Conservation (phyloP, 2,113 vertebrate genomes). For the Corynorhinus townsendii region DNA sequence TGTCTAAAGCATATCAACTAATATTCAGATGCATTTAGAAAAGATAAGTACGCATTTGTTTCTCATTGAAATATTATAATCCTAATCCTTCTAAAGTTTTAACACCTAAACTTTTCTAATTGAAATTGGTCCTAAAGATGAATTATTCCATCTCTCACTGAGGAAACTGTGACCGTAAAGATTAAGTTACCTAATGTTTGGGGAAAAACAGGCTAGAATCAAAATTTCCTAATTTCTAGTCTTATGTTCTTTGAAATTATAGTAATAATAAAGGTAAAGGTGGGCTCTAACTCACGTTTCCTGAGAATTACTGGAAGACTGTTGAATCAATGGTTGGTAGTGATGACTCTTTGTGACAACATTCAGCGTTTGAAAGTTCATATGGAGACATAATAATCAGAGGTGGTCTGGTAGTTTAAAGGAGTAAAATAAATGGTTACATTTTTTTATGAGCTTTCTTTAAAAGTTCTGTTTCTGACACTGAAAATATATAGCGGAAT, state of each 20-base stretch:
- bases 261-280: background rate
- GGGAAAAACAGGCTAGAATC: background rate
- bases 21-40: background rate
- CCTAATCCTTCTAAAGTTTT: no score
- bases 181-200: background rate
- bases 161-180: background rate
- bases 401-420: background rate
- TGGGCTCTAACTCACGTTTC: background rate
- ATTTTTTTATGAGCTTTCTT: conserved; percentile 28
- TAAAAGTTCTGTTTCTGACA: background rate
- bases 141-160: background rate
- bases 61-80: background rate
- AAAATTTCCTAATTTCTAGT: conserved; percentile 17
- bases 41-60: background rate
- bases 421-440: background rate
- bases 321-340: background rate
- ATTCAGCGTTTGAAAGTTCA: conserved; percentile 24
- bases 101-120: background rate
- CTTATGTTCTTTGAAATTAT: background rate
- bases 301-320: conserved; percentile 2
- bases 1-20: background rate
- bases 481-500: background rate
- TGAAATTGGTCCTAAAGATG: background rate
- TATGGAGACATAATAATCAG: background rate
- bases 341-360: background rate